Percentiles rank a stretch among this genome's conserved stretches.
These are phyloP conservation scores for Thymallus thymallus DNA, from an alignment of 2,113 vertebrate genomes.

Conservation along the genomic window DNA sequence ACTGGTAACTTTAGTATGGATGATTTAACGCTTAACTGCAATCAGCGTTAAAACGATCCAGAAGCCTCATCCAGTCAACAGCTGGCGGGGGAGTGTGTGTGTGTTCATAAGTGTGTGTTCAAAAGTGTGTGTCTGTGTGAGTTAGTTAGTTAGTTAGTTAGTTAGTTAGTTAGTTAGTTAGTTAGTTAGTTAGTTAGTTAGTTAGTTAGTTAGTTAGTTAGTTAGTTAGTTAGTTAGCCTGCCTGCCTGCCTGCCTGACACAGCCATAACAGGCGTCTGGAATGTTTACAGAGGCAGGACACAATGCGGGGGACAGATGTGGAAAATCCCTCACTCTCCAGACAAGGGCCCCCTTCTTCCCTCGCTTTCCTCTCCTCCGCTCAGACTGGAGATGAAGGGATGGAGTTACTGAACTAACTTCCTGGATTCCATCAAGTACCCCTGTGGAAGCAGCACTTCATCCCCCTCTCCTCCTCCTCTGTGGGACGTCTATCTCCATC, in stretches of 20 bases:
- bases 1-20: conserved; percentile 73
- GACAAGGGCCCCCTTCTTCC: conserved; percentile 79
- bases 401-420: conserved; percentile 81
- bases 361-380: conserved; percentile 62
- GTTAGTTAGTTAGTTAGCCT: conserved; percentile 31
- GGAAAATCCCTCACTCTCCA: conserved; percentile 75
- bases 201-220: conserved; percentile 44
- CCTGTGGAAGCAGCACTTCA: conserved; percentile 42
- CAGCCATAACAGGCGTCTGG: conserved; percentile 75
- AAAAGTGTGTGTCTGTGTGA: conserved; percentile 7
- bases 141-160: conserved; percentile 45
- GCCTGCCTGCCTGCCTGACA: conserved; percentile 15
- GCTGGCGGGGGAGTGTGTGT: conserved; percentile 25
- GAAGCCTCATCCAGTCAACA: conserved; percentile 68
- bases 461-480: conserved; percentile 33
- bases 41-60: conserved; percentile 77
- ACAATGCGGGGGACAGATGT: conserved; percentile 81
- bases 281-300: conserved; percentile 76
- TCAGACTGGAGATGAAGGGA: conserved; percentile 63
- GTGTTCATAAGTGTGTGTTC: conserved; percentile 10
- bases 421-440: conserved; percentile 79
- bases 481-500: conserved; percentile 46
- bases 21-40: conserved; percentile 79
- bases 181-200: conserved; percentile 27
- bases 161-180: conserved; percentile 31